Evolutionary conservation across 53 echinoderm and acorn worm genomes (phyloP).

Genomic region (Zoroaster sp.): DNA sequence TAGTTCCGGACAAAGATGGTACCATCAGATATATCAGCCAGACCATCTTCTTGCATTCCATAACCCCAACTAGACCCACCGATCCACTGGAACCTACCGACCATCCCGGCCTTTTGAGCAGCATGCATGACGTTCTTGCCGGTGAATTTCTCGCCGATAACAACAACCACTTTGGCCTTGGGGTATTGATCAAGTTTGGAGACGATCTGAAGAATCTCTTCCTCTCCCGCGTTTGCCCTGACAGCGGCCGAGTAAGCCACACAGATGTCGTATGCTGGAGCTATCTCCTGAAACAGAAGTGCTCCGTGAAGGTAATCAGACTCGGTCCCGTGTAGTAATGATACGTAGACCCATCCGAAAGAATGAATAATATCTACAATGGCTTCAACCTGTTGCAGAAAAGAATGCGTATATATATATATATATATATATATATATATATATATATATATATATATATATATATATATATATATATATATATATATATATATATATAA

Average conservation of each 20-base stretch:
- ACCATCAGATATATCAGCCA: slow-evolving; percentile 1
- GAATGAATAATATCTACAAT: not conserved
- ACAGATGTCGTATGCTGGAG: not conserved
- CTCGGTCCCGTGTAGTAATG: slow-evolving; percentile 1
- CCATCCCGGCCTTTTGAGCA: slow-evolving; percentile 5
- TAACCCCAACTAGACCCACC: not conserved
- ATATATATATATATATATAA: too few relatives aligned
- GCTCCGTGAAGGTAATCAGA: slow-evolving; percentile 24
- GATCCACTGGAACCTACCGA: slow-evolving; percentile 3
- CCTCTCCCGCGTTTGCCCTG: not conserved
- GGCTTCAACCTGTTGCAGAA: not conserved
- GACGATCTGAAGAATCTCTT: not conserved
- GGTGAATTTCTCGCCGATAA: slow-evolving; percentile 31
- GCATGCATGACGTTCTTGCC: slow-evolving; percentile 6
- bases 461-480: too few relatives aligned
- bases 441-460: too few relatives aligned
- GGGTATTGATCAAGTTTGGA: not conserved
- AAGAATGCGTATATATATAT: too few relatives aligned
- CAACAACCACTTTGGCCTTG: not conserved
- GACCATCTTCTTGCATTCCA: not conserved
- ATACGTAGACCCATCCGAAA: not conserved
- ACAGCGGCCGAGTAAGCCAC: slow-evolving; percentile 33
- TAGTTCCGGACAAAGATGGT: not conserved
- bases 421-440: too few relatives aligned
- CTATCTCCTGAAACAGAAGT: slow-evolving; percentile 17